phyloP scores from a whole-genome alignment of 2,888 invertebrate species.

The Leptogaster cylindrica region DNA sequence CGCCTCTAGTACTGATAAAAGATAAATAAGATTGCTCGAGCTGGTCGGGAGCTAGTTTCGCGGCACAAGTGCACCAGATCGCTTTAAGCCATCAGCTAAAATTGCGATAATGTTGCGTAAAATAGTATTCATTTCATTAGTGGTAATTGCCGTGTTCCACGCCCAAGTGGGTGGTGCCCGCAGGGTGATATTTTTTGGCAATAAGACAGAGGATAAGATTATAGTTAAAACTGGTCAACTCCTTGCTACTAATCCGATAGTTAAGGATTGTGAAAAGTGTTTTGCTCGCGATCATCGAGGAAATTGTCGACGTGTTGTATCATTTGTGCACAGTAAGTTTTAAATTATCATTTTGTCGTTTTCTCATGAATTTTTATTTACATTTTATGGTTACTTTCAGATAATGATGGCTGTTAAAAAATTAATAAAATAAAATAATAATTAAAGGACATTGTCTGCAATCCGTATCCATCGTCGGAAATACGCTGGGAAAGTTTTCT shows the following conservation, averaged over 20 bases:
- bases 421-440: too few species aligned
- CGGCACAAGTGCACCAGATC: background rate
- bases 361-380: background rate
- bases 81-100: background rate
- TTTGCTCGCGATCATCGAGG: constrained; percentile 12
- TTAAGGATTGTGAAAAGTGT: background rate
- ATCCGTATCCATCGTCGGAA: too few species aligned
- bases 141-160: background rate
- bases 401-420: constrained; percentile 16
- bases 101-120: background rate
- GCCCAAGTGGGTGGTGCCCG: background rate
- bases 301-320: constrained; percentile 5
- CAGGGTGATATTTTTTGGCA: constrained; percentile 6
- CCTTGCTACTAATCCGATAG: background rate
- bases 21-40: background rate
- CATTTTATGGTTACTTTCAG: constrained; percentile 3
- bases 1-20: background rate
- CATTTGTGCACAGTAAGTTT: constrained; percentile 25
- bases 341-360: background rate
- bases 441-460: too few species aligned
- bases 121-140: background rate
- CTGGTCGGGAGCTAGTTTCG: background rate
- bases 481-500: too few species aligned
- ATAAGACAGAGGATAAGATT: background rate
- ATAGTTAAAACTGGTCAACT: background rate